Percentiles rank a stretch among this genome's conserved stretches.
These are phyloP conservation scores for Chelonia mydas DNA, from an alignment of 2,797 vertebrate genomes.

Conservation along the genomic window DNA sequence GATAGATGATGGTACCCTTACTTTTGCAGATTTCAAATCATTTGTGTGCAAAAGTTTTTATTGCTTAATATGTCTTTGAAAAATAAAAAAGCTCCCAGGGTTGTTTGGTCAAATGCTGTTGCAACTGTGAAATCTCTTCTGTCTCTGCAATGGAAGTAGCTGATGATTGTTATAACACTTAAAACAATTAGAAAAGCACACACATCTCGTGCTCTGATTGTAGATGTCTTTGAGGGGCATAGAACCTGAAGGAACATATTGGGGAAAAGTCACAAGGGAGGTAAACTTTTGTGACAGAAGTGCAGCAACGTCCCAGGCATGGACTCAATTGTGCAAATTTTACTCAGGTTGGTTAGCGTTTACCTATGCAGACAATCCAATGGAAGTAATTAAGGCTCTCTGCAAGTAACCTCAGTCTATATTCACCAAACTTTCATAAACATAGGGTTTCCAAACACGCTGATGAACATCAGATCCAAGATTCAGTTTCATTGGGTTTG, in stretches of 20 bases:
- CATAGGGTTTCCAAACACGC: not conserved
- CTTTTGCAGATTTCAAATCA: not conserved
- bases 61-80: not conserved
- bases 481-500: accelerated
- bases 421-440: not conserved
- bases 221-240: not conserved
- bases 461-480: accelerated
- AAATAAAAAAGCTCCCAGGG: not conserved
- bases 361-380: accelerated
- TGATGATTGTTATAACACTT: not conserved
- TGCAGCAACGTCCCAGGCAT: not conserved
- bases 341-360: not conserved
- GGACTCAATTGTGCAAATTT: not conserved
- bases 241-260: not conserved
- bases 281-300: not conserved
- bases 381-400: not conserved
- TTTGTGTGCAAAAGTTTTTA: not conserved
- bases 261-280: not conserved
- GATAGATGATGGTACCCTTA: not conserved
- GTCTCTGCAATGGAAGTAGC: not conserved
- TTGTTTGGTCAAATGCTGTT: not conserved
- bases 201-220: not conserved
- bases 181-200: accelerated
- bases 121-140: not conserved
- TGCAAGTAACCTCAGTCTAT: not conserved